Percentiles rank a stretch among this genome's conserved stretches.
phyloP scores from a whole-genome alignment of 2,888 invertebrate genomes.

The Colostygia pectinataria region DNA sequence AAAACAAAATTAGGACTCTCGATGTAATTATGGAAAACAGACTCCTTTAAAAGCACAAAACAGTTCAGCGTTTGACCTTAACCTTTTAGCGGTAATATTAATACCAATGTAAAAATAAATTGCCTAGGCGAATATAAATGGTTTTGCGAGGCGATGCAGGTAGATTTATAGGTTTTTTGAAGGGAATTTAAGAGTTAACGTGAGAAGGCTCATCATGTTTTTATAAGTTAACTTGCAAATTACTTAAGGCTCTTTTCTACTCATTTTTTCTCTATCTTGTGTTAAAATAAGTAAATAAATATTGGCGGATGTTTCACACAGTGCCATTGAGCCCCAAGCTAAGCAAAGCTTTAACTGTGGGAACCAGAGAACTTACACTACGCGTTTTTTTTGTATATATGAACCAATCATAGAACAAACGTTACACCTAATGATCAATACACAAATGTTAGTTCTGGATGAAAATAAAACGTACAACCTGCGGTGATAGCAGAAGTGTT shows the following conservation, averaged over 20 bases:
- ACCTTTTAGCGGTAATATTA: slow-evolving; percentile 31
- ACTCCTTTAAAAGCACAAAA: slow-evolving; percentile 18
- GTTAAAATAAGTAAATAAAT: too few species aligned
- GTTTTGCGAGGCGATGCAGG: slow-evolving; percentile 24
- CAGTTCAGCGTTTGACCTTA: slow-evolving; percentile 29
- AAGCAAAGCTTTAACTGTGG: too few species aligned
- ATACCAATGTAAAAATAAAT: slow-evolving; percentile 30
- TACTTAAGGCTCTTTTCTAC: slow-evolving; percentile 6
- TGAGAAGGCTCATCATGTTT: slow-evolving; percentile 4
- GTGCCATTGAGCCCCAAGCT: too few species aligned
- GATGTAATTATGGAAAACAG: slow-evolving; percentile 5
- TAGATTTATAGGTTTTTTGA: slow-evolving; percentile 25
- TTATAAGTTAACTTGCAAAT: slow-evolving; percentile 11
- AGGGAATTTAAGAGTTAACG: slow-evolving; percentile 19
- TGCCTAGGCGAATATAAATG: slow-evolving; percentile 25
- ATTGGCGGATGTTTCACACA: too few species aligned
- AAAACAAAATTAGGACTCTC: slow-evolving; percentile 2
- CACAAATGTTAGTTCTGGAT: too few species aligned
- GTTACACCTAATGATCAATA: too few species aligned
- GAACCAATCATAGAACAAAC: too few species aligned
- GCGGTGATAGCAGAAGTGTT: too few species aligned
- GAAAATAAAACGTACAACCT: too few species aligned
- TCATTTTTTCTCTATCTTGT: too few species aligned
- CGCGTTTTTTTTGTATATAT: too few species aligned
- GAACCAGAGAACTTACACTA: too few species aligned